A percentile compares a stretch with the other conserved stretches of the same genome.
Evolutionary conservation across 2,113 vertebrate species (phyloP).

Genomic region (Narcine bancroftii): DNA sequence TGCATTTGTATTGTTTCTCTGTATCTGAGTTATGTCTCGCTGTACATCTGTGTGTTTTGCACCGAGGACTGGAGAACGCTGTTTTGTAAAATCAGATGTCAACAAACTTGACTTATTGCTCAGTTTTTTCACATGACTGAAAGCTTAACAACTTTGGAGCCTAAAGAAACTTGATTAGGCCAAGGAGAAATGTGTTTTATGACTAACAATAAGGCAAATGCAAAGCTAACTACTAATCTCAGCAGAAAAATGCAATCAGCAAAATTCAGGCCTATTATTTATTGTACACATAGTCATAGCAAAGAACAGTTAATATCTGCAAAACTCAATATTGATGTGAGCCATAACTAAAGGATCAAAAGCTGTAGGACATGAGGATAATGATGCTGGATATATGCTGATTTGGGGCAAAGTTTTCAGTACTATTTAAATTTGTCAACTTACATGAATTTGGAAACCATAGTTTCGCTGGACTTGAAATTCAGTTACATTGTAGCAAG

Average conservation of each 20-base stretch:
- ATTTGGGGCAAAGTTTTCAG: not conserved
- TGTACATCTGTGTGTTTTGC: no score
- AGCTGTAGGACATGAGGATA: not conserved
- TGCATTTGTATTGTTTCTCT: no score
- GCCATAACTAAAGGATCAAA: not conserved
- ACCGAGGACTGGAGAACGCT: no score
- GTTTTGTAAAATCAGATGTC: no score
- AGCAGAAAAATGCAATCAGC: not conserved
- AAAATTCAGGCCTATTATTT: not conserved
- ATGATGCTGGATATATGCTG: not conserved
- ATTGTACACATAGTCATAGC: not conserved
- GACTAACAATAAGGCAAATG: no score
- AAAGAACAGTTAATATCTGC: not conserved
- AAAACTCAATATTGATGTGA: not conserved
- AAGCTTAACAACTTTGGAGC: no score
- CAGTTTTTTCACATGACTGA: no score
- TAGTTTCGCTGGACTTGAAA: slow-evolving; percentile 70
- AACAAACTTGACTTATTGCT: no score
- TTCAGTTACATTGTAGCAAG: slow-evolving; percentile 64
- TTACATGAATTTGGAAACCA: slow-evolving; percentile 68
- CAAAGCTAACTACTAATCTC: no score
- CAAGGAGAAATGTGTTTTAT: no score
- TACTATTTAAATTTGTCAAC: slow-evolving; percentile 28
- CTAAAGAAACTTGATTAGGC: no score
- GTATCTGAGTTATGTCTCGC: no score